phyloP scores from a whole-genome alignment of 2,888 invertebrate species.

The Archaeoteleia sp. region DNA sequence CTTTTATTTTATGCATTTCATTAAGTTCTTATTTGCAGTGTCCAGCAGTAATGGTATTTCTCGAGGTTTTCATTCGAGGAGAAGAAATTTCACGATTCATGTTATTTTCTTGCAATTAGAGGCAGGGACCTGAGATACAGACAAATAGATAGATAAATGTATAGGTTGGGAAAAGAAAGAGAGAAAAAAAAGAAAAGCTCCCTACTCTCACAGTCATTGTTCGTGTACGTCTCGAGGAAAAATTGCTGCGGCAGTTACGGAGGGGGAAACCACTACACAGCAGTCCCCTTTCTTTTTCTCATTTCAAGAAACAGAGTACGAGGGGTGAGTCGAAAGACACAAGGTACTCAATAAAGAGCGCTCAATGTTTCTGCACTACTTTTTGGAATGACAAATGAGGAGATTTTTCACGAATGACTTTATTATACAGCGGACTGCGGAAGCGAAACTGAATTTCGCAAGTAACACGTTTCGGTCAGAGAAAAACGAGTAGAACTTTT shows the following conservation, averaged over 20 bases:
- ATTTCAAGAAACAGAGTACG: neutral
- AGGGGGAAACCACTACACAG: slow-evolving; percentile 2
- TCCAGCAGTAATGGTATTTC: slow-evolving; percentile 8
- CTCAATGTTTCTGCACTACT: slow-evolving; percentile 7
- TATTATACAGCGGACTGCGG: no score
- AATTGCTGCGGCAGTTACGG: neutral
- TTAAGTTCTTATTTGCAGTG: slow-evolving; percentile 15
- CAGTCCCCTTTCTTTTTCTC: slow-evolving; percentile 6
- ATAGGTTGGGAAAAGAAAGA: neutral
- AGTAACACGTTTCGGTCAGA: no score
- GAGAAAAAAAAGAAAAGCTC: neutral
- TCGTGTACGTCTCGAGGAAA: slow-evolving; percentile 5
- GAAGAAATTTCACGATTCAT: slow-evolving; percentile 1
- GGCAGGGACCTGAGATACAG: slow-evolving; percentile 3
- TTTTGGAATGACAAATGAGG: slow-evolving; percentile 7
- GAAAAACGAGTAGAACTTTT: no score
- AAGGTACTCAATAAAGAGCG: slow-evolving; percentile 10
- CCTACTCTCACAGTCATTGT: neutral
- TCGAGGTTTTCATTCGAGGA: slow-evolving; percentile 9
- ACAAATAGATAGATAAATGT: slow-evolving; percentile 1
- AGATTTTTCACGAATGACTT: slow-evolving; percentile 3
- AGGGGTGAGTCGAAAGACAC: slow-evolving; percentile 1
- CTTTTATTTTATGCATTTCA: slow-evolving; percentile 17
- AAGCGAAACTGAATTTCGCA: no score
- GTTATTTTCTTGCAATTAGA: slow-evolving; percentile 17